Percentiles rank a stretch among this genome's conserved stretches.
These are phyloP conservation scores for Ceyx margarethae DNA, from an alignment of 2,113 vertebrate species.

Conservation along the genomic window DNA sequence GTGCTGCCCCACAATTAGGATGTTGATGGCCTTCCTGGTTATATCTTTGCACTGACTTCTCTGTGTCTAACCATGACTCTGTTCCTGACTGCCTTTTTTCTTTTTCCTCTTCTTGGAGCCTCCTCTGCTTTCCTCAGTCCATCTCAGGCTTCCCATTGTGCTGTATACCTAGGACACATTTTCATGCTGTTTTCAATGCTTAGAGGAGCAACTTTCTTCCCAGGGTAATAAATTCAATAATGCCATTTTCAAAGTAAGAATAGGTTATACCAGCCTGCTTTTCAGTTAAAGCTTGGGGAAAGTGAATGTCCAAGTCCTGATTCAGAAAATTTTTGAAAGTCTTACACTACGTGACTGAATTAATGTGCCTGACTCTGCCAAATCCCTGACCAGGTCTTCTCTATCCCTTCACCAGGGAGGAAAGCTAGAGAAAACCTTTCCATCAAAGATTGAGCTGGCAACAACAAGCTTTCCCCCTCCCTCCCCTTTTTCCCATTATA, in stretches of 20 bases:
- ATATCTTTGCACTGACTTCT: not conserved
- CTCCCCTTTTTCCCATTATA: not conserved
- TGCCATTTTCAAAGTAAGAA: not conserved
- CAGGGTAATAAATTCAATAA: not conserved
- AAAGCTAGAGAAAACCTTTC: constrained; percentile 14
- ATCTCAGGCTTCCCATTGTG: not conserved
- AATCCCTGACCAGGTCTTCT: not conserved
- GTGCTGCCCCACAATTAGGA: not conserved
- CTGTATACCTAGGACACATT: not conserved
- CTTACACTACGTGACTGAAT: not conserved
- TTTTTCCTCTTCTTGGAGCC: not conserved
- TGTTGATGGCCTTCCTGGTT: not conserved
- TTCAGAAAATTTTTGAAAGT: not conserved
- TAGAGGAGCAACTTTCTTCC: not conserved
- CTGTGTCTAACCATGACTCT: not conserved
- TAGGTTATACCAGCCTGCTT: not conserved
- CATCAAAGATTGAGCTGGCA: constrained; percentile 11
- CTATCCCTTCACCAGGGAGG: not conserved
- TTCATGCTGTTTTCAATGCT: not conserved
- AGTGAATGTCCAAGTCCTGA: not conserved
- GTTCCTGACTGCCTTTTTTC: not conserved
- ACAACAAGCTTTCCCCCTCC: not conserved
- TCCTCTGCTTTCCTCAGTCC: not conserved
- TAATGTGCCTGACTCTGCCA: not conserved
- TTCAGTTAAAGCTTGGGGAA: not conserved